phyloP scores from a whole-genome alignment of 2,888 invertebrate species.

The Drosophila kanekoi region DNA sequence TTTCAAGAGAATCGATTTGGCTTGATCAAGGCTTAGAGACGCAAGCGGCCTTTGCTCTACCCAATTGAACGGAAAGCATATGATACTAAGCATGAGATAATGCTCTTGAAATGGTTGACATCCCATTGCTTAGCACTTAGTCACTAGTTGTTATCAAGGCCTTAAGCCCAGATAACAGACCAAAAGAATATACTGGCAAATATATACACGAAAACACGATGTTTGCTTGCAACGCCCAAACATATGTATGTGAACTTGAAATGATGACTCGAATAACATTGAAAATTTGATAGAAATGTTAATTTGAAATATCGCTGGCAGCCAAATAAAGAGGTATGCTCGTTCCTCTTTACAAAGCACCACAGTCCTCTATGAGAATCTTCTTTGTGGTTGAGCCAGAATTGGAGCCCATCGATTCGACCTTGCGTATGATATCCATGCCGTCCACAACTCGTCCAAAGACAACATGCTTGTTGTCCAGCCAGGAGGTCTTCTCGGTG shows the following conservation, averaged over 20 bases:
- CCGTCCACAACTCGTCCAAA: slow-evolving; percentile 95
- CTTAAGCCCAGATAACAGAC: too few relatives aligned
- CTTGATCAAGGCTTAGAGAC: too few relatives aligned
- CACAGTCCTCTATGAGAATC: slow-evolving; percentile 91
- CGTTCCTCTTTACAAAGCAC: slow-evolving; percentile 87
- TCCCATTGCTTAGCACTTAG: too few relatives aligned
- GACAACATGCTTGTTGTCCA: slow-evolving; percentile 88
- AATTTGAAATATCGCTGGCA: too few relatives aligned
- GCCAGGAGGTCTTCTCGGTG: slow-evolving; percentile 95
- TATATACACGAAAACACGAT: too few relatives aligned
- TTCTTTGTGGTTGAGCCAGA: slow-evolving; percentile 93
- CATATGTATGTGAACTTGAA: background rate
- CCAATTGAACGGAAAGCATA: too few relatives aligned
- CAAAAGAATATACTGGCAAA: too few relatives aligned
- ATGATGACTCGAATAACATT: background rate
- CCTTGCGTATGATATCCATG: slow-evolving; percentile 94
- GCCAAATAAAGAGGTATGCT: background rate
- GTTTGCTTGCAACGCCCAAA: background rate
- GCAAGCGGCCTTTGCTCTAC: too few relatives aligned
- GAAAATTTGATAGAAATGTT: background rate
- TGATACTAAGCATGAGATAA: too few relatives aligned
- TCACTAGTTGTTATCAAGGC: too few relatives aligned
- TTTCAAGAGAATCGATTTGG: too few relatives aligned
- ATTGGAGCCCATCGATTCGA: slow-evolving; percentile 92
- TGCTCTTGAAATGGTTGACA: too few relatives aligned